Evolutionary conservation across 2,888 invertebrate genomes (phyloP), one percentile per base, ranked within the genome.

Genomic region (Lasioglossum marginatum): DNA sequence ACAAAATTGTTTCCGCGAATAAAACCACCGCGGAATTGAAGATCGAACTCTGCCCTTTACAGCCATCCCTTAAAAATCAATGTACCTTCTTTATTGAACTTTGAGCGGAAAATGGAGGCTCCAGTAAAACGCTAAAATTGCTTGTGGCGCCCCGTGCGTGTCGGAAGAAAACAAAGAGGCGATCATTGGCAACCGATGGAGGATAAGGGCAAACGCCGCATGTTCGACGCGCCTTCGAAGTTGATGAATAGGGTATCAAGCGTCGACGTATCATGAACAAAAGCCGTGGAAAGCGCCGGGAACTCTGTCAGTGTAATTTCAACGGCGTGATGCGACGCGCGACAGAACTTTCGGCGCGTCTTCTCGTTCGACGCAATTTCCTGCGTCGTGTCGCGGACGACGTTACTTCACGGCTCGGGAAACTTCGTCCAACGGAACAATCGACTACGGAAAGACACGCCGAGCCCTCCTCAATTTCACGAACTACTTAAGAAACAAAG

Each of bases 251-350:
- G 68, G 57, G 34, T n/a, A 63, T 72, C 70, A 31, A 40, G 16
- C 31, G 14, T 8, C 8, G 37, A 40, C 60, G 82, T 70, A 80
- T 71, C 71, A 52, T 40, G 40, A 19, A 75, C 75, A 75, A 75
- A 80, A 75, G 71, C 37, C 68, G 31, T n/a, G 40, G 16, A 60
- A 31, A 60, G 14, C 60, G 37, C 16, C 19, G 4, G n/a, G n/a
- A 82, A 79, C 57, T 82, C 60, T 1, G 12, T 14, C 57, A 45
- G 60, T 2, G 70, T 45, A 82, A 82, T 71, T 80, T 75, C 31
- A 31, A 12, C 60, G 45, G 19, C 52, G 23, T 43, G 57, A 31
- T 8, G 52, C 52, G 52, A 52, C 52, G 23, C 52, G 52, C 52
- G 52, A 52, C 52, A 45, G 43, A 82, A 74, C 70, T 70, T 82